Conservation (phyloP, 2,113 vertebrate genomes). For the Chamaea fasciata region DNA sequence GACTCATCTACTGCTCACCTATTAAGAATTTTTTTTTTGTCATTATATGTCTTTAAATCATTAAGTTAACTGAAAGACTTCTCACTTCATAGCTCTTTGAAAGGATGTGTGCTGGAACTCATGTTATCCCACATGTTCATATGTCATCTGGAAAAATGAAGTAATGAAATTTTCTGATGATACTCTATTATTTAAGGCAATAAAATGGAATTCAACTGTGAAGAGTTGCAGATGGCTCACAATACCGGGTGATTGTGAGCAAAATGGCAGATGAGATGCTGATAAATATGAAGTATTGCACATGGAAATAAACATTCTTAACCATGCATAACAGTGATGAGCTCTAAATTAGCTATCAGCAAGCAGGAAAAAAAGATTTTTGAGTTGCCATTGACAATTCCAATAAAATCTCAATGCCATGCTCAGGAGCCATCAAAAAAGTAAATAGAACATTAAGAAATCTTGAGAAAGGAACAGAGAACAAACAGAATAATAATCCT, state of each 20-base stretch:
- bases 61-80: background rate
- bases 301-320: constrained; percentile 4
- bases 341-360: constrained; percentile 26
- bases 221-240: constrained; percentile 45
- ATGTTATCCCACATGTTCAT: background rate
- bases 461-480: background rate
- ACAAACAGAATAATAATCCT: background rate
- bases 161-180: constrained; percentile 22
- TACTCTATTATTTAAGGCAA: constrained; percentile 28
- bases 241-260: background rate
- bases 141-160: constrained; percentile 20
- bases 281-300: constrained; percentile 9
- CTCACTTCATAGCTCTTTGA: background rate
- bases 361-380: background rate
- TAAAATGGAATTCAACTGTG: constrained; percentile 44
- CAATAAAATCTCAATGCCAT: background rate
- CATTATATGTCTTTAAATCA: background rate
- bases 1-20: background rate
- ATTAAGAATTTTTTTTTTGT: background rate
- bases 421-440: background rate
- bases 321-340: background rate
- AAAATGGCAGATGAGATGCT: constrained; percentile 4
- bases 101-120: background rate
- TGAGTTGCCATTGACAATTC: background rate
- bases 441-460: background rate